Evolutionary conservation across 2,113 vertebrate genomes (phyloP), one percentile per base, ranked within the genome.

Genomic region (Oophaga pumilio): DNA sequence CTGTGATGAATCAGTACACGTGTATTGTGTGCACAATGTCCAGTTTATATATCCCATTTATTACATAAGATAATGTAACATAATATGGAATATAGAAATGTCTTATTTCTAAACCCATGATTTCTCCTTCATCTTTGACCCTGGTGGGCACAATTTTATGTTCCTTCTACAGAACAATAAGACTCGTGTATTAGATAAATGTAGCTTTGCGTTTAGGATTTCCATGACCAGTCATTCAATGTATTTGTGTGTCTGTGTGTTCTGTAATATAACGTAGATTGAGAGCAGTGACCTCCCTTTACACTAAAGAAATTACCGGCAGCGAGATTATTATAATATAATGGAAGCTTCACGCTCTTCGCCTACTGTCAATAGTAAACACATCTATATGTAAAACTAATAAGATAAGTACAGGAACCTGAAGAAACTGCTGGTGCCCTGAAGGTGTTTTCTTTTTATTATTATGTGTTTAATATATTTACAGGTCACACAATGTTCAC

Each of bases 121-220:
- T 6, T 4, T 64, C n/a, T n/a, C 9, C 62, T 13, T 56, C 62
- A n/a, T n/a, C 20, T 68, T 11, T 13, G 64, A 68, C 64, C 64
- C n/a, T 26, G 24, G 64, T 8, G 2, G 64, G 22, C 24, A 26
- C 22, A 4, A 73, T 43, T 33, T 2, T 43, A 1, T 18, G 17
- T 20, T 73, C 28, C 15, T 20, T 73, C 69, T 9, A 18, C 28
- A 73, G 20, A 74, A 50, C 71, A 22, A 22, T 74, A 74, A 49
- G 17, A 22, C 20, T 0, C 18, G 33, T 33, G 56, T 60, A 59
- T 57, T 20, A 24, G 50, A 56, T 53, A 77, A 56, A 53, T n/a
- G 74, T 76, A 56, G 50, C 76, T 77, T 80, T 80, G 77, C 33
- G 77, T 60, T 59, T 79, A 8, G 76, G 24, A 56, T 79, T 80